Evolutionary conservation across 2,888 invertebrate genomes (phyloP), one percentile per base, ranked within the genome.

Genomic region (Gasteruption jaculator): DNA sequence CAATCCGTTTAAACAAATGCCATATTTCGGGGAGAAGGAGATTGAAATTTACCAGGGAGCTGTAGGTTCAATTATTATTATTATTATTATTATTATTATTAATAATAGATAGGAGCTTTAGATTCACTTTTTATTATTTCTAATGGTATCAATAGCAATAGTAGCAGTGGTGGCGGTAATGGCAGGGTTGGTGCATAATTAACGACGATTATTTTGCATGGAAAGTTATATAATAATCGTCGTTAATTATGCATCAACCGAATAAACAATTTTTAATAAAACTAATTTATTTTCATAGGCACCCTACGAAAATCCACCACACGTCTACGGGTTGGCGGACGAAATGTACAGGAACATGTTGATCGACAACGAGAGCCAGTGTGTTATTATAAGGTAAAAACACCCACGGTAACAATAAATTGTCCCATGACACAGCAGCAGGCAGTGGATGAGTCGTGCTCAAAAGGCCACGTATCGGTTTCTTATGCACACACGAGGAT

Each of bases 321-420:
- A 84, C 58, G 75, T 84, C 35, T 84, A 79, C 60, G 82, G 82
- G 2, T 62, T 83, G 37, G 78, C 83, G 2, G 83, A 84, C 55
- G 77, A 79, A 52, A 84, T 84, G 84, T 83, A 82, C 64, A 72
- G 83, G 48, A 83, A 83, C 62, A 81, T 84, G 82, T 61, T 82
- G 53, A 82, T 82, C 51, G 83, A 84, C 56, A 73, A 72, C 53
- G 83, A 83, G 61, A 80, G 76, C 52, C 83, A 84, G 52, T 84
- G 83, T 63, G 83, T 83, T 18, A 84, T 84, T 49, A 83, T 83
- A 57, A 81, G 80, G 81, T 81, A 61, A 54, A 53, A 43, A 25
- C 7, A 39, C 10, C 30, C 12, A n/a, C 3, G 26, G 12, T 11
- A 32, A 12, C 15, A n/a, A n/a, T n/a, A n/a, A n/a, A n/a, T n/a